phyloP scores from a whole-genome alignment of 2,113 vertebrate genomes.

The Oryzias melastigma region DNA sequence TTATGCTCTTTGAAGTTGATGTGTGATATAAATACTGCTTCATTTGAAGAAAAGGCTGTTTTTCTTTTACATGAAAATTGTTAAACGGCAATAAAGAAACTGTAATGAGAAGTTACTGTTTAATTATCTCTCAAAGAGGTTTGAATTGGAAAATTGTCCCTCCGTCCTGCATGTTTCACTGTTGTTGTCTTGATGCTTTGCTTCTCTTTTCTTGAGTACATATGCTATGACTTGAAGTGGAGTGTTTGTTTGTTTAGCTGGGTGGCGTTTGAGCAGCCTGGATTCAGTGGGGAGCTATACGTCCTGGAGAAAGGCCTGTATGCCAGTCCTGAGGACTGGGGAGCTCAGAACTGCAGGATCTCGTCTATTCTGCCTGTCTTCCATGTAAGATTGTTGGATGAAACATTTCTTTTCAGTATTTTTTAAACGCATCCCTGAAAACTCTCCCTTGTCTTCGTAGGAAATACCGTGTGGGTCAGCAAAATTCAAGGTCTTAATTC shows the following conservation, averaged over 20 bases:
- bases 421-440: neutral
- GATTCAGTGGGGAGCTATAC: slow-evolving; percentile 90
- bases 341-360: slow-evolving; percentile 81
- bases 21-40: too few relatives aligned
- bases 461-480: slow-evolving; percentile 50
- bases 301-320: slow-evolving; percentile 92
- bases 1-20: too few relatives aligned
- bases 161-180: too few relatives aligned
- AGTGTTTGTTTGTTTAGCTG: slow-evolving; percentile 76
- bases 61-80: too few relatives aligned
- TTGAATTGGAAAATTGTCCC: too few relatives aligned
- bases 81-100: too few relatives aligned
- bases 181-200: too few relatives aligned
- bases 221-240: neutral
- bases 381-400: slow-evolving; percentile 76
- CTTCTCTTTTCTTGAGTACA: too few relatives aligned
- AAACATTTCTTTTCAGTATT: neutral
- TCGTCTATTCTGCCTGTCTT: slow-evolving; percentile 89
- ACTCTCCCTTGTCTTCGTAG: slow-evolving; percentile 44
- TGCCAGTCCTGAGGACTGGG: slow-evolving; percentile 86
- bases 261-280: slow-evolving; percentile 91
- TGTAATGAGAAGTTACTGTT: too few relatives aligned
- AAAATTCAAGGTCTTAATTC: slow-evolving; percentile 68
- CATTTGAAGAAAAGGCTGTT: too few relatives aligned
- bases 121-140: too few relatives aligned